These are phyloP conservation scores for Catonia carolina DNA, from an alignment of 2,888 invertebrate species.

Conservation along the genomic window DNA sequence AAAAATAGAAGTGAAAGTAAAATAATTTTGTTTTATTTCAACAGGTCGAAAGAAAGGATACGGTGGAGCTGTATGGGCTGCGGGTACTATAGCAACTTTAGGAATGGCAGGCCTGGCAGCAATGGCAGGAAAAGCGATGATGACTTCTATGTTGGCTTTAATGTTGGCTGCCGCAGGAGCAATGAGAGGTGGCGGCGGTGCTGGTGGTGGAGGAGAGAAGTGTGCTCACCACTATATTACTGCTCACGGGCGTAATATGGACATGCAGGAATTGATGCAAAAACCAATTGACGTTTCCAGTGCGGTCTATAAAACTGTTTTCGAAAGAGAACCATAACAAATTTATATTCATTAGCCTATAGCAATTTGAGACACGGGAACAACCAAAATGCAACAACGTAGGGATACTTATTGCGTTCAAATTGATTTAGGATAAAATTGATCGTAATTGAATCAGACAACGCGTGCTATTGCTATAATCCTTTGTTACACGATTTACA, in stretches of 20 bases:
- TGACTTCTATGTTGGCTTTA: slow-evolving; percentile 74
- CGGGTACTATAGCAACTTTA: slow-evolving; percentile 69
- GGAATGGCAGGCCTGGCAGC: slow-evolving; percentile 76
- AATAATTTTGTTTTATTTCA: background rate
- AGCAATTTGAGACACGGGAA: too few species aligned
- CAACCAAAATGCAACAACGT: too few species aligned
- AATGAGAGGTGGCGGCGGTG: slow-evolving; percentile 26
- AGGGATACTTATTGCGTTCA: too few species aligned
- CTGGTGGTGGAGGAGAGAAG: slow-evolving; percentile 21
- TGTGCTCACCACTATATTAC: slow-evolving; percentile 13
- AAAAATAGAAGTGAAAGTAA: too few species aligned
- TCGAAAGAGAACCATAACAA: slow-evolving; percentile 1
- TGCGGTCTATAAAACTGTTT: background rate
- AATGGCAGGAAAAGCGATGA: slow-evolving; percentile 75
- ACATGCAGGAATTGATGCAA: background rate
- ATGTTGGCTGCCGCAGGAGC: slow-evolving; percentile 64
- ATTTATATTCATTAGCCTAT: background rate
- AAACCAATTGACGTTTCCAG: background rate
- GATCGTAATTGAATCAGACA: too few species aligned
- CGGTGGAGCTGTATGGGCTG: slow-evolving; percentile 31
- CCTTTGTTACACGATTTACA: too few species aligned
- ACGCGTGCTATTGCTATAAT: too few species aligned
- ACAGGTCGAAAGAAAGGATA: slow-evolving; percentile 23
- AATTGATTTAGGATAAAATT: too few species aligned
- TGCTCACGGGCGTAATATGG: slow-evolving; percentile 3